These are phyloP conservation scores for Psittacus erithacus DNA, from an alignment of 2,113 vertebrate species.

Conservation along the genomic window DNA sequence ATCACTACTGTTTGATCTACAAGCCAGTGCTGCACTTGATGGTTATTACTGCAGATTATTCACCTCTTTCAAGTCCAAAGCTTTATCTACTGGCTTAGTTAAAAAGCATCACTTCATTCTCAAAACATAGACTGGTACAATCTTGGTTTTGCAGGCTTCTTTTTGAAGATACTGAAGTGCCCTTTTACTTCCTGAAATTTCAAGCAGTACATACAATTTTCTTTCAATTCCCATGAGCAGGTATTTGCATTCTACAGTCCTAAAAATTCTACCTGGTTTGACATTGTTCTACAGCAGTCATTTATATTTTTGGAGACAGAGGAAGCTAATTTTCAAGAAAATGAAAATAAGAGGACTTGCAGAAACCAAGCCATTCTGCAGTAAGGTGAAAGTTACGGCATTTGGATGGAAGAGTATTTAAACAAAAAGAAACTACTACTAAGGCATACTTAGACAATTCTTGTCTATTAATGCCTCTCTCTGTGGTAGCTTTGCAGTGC, in stretches of 20 bases:
- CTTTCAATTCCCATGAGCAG: neutral
- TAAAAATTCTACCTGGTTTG: neutral
- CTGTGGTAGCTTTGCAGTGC: neutral
- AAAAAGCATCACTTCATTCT: neutral
- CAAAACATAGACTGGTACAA: neutral
- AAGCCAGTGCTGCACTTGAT: neutral
- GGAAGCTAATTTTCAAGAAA: neutral
- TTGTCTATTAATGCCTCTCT: neutral
- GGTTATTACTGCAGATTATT: neutral
- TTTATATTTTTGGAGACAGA: neutral
- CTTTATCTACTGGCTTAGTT: neutral
- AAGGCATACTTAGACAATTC: neutral
- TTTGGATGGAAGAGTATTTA: neutral
- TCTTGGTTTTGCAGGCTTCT: neutral
- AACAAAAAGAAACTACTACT: neutral
- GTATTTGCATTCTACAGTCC: neutral
- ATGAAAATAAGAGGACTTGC: neutral
- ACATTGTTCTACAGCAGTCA: neutral
- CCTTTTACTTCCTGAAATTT: neutral
- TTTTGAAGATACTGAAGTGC: neutral
- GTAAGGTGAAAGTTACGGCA: neutral
- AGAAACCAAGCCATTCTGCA: neutral
- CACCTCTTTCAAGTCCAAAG: neutral
- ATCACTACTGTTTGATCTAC: neutral
- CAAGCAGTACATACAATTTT: fast-evolving